phyloP scores from a whole-genome alignment of 2,888 invertebrate genomes.

The Zaprionus lineosus region DNA sequence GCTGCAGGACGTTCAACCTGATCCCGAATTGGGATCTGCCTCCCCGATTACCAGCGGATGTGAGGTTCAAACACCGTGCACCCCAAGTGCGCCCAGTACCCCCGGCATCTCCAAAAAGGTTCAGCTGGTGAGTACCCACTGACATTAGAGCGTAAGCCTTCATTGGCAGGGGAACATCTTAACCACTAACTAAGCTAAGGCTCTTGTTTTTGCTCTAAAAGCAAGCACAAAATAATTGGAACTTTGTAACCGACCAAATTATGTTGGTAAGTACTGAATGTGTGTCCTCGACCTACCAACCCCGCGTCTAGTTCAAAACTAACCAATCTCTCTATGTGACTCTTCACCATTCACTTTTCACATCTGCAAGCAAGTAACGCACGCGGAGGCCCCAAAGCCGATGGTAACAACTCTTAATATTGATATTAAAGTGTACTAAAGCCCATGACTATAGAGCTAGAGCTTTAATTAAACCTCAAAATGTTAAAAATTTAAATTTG shows the following conservation, averaged over 20 bases:
- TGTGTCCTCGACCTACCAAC: constrained; percentile 1
- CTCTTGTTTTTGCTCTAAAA: constrained; percentile 39
- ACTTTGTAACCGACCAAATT: constrained; percentile 74
- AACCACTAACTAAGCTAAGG: constrained; percentile 18
- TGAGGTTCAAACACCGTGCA: constrained; percentile 78
- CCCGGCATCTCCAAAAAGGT: constrained; percentile 93
- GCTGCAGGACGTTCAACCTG: constrained; percentile 91
- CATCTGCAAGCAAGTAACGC: constrained; percentile 78
- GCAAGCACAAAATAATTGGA: constrained; percentile 77
- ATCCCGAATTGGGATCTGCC: constrained; percentile 85
- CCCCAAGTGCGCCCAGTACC: constrained; percentile 84
- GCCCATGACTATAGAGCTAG: too few species aligned
- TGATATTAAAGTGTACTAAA: too few species aligned
- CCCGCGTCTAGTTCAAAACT: neutral
- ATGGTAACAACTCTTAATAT: constrained; percentile 33
- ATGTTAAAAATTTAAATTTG: too few species aligned
- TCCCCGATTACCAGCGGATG: constrained; percentile 81
- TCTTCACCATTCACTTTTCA: constrained; percentile 37
- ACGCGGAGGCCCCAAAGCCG: constrained; percentile 20
- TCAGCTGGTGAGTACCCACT: constrained; percentile 92
- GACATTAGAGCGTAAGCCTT: too few species aligned
- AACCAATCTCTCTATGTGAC: constrained; percentile 10
- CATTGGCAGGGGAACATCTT: too few species aligned
- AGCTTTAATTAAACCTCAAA: too few species aligned
- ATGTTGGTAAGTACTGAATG: constrained; percentile 63